phyloP scores from a whole-genome alignment of 2,888 invertebrate species.

The Eurytoma adleriae region DNA sequence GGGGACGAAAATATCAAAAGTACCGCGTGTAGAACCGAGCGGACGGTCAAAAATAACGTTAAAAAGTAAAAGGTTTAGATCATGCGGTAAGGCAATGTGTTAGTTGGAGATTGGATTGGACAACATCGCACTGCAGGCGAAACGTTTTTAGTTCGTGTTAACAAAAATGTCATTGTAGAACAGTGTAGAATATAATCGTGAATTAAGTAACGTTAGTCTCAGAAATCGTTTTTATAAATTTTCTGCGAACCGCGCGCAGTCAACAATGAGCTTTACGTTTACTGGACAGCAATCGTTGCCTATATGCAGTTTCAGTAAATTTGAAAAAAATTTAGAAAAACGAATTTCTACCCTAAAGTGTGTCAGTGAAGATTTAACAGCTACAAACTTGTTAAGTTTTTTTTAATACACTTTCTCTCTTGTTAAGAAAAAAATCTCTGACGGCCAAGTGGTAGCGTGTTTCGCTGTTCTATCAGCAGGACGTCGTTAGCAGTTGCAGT shows the following conservation, averaged over 20 bases:
- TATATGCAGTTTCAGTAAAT: not conserved
- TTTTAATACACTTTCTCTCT: conserved; percentile 13
- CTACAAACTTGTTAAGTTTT: conserved; percentile 3
- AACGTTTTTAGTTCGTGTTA: not conserved
- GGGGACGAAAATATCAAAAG: not conserved
- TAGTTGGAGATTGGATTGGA: not conserved
- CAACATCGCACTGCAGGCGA: not conserved
- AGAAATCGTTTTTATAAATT: not conserved
- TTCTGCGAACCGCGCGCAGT: not conserved
- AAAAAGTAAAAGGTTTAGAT: not conserved
- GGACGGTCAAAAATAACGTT: not conserved
- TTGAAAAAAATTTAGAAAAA: conserved; percentile 3
- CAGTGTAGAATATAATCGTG: not conserved
- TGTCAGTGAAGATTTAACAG: too few relatives aligned
- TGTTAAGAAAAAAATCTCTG: not conserved
- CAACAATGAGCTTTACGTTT: too few relatives aligned
- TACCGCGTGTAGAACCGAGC: too few relatives aligned
- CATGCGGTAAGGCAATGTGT: not conserved
- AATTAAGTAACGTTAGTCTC: not conserved
- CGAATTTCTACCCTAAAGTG: conserved; percentile 1
- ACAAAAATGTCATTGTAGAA: not conserved
- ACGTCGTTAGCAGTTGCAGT: not conserved
- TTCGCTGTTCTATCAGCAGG: conserved; percentile 21
- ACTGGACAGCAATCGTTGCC: too few relatives aligned
- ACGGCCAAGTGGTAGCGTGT: conserved; percentile 3